Percentiles rank a stretch among this genome's conserved stretches.
Conservation (phyloP, 2,797 vertebrate genomes). For the Enteromius unitaeniatus region DNA sequence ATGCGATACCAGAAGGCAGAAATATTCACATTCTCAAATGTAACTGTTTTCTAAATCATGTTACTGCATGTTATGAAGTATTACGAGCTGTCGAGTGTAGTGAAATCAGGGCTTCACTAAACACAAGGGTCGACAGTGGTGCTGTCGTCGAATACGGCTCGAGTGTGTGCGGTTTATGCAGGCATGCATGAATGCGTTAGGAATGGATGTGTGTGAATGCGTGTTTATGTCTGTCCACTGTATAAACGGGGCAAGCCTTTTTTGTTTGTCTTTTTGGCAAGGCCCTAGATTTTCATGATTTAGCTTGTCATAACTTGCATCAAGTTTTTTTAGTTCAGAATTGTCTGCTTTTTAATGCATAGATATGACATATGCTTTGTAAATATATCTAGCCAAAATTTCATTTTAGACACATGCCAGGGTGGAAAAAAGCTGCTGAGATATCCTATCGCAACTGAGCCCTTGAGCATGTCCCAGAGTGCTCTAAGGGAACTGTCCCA, state of each 20-base stretch:
- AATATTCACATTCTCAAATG: slow-evolving; percentile 40
- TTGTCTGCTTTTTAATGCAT: slow-evolving; percentile 85
- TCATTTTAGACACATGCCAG: slow-evolving; percentile 75
- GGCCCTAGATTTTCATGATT: slow-evolving; percentile 86
- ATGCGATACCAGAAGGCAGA: slow-evolving; percentile 33
- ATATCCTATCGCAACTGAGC: background rate
- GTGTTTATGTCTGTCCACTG: slow-evolving; percentile 67
- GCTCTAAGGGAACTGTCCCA: background rate
- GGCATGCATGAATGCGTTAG: slow-evolving; percentile 38
- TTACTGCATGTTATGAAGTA: slow-evolving; percentile 55
- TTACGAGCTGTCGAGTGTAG: slow-evolving; percentile 52
- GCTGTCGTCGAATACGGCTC: slow-evolving; percentile 31
- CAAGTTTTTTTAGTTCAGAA: slow-evolving; percentile 92
- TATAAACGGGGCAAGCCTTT: slow-evolving; percentile 50
- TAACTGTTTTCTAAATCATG: slow-evolving; percentile 46
- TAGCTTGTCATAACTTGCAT: slow-evolving; percentile 99
- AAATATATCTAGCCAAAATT: slow-evolving; percentile 86
- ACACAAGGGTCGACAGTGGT: slow-evolving; percentile 28
- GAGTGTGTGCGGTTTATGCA: slow-evolving; percentile 42
- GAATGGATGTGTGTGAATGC: slow-evolving; percentile 59
- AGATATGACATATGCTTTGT: slow-evolving; percentile 95
- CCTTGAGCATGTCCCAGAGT: background rate
- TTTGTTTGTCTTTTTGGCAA: slow-evolving; percentile 68
- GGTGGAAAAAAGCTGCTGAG: slow-evolving; percentile 65
- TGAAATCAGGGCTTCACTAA: slow-evolving; percentile 51